A percentile compares a stretch with the other conserved stretches of the same genome.
phyloP scores from a whole-genome alignment of 2,113 vertebrate genomes.

The Apodemus speciosus region DNA sequence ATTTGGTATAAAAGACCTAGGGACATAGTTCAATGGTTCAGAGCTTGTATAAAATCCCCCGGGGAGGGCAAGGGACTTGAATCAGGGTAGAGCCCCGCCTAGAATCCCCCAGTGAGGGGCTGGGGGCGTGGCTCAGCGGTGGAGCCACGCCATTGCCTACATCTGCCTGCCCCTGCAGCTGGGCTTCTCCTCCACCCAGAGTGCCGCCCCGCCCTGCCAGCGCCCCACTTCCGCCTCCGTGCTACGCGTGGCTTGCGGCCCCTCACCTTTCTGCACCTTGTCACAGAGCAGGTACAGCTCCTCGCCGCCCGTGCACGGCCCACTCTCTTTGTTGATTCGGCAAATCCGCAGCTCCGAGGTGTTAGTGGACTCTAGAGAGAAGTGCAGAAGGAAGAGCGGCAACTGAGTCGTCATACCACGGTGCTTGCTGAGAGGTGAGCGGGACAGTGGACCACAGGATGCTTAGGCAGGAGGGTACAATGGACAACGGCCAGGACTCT shows the following conservation, averaged over 20 bases:
- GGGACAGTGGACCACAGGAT: neutral
- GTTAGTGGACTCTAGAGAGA: constrained; percentile 92
- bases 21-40: neutral
- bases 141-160: too few species aligned
- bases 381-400: rapidly evolving
- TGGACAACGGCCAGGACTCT: rapidly evolving
- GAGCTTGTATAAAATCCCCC: neutral
- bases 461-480: neutral
- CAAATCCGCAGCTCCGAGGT: constrained; percentile 95
- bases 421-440: neutral
- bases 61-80: neutral
- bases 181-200: neutral
- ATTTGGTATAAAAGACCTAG: neutral
- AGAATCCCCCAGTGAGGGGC: neutral
- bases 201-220: rapidly evolving
- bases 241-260: rapidly evolving
- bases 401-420: neutral
- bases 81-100: neutral
- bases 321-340: constrained; percentile 90
- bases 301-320: constrained; percentile 89
- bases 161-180: neutral
- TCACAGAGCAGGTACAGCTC: constrained; percentile 96
- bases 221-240: too few species aligned
- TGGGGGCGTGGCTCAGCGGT: neutral
- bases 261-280: constrained; percentile 97